Conservation (phyloP, 1,140 invertebrate species). For the Drosophila novamexicana region DNA sequence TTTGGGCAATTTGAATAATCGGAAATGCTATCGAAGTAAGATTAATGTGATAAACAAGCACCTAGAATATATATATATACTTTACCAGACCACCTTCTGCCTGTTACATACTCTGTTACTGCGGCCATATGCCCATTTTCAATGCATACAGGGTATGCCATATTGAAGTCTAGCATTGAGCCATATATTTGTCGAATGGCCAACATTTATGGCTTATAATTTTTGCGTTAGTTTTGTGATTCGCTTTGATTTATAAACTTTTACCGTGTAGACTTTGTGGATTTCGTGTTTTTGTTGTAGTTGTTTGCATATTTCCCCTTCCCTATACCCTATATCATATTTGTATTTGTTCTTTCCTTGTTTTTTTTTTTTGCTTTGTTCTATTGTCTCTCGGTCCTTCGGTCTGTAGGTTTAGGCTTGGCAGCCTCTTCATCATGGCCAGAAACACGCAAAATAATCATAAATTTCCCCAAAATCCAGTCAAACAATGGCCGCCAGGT, state of each 20-base stretch:
- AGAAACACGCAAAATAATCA: slow-evolving; percentile 65
- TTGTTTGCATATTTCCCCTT: not conserved
- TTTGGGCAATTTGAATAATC: no score
- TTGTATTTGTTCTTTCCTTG: slow-evolving; percentile 1
- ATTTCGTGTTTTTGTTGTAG: not conserved
- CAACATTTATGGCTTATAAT: slow-evolving; percentile 33
- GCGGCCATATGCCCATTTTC: not conserved
- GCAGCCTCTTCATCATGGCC: slow-evolving; percentile 44
- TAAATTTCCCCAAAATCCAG: slow-evolving; percentile 46
- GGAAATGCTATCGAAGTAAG: no score
- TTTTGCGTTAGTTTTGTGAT: slow-evolving; percentile 13
- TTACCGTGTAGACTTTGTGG: not conserved
- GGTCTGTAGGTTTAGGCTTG: slow-evolving; percentile 6
- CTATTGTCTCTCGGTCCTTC: slow-evolving; percentile 10
- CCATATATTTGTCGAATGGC: slow-evolving; percentile 1
- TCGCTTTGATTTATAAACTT: slow-evolving; percentile 35
- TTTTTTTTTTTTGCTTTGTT: not conserved
- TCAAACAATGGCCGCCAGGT: slow-evolving; percentile 60
- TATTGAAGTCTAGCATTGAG: not conserved
- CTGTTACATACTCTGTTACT: no score
- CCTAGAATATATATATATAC: no score
- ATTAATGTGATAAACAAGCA: no score
- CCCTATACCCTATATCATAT: slow-evolving; percentile 4
- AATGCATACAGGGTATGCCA: not conserved
- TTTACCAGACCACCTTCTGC: no score